Percentiles rank a stretch among this genome's conserved stretches.
Evolutionary conservation across 1,140 invertebrate genomes (phyloP).

Genomic region (Scaptomyza hsui): DNA sequence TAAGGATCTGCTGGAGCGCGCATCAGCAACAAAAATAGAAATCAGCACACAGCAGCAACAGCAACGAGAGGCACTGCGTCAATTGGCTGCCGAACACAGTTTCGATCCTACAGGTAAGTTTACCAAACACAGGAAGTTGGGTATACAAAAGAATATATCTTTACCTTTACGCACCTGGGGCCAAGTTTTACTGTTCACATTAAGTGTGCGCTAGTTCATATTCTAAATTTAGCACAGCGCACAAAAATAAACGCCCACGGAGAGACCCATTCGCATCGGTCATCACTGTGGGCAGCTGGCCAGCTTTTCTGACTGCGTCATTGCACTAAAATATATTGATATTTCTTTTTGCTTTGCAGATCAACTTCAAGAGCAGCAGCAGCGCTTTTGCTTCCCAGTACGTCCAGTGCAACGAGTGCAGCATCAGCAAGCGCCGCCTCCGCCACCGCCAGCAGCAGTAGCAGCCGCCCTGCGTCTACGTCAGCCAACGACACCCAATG

Average conservation of each 20-base stretch:
- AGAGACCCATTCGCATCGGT: conserved; percentile 25
- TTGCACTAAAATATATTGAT: conserved; percentile 8
- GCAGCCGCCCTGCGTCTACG: conserved; percentile 48
- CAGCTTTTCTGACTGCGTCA: conserved; percentile 38
- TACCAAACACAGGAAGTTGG: neutral
- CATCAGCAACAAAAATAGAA: conserved; percentile 35
- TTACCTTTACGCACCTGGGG: conserved; percentile 44
- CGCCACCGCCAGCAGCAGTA: conserved; percentile 30
- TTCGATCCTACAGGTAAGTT: conserved; percentile 64
- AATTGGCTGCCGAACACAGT: conserved; percentile 60
- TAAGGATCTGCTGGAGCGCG: conserved; percentile 65
- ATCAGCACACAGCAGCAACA: conserved; percentile 47
- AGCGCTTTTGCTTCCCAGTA: conserved; percentile 78
- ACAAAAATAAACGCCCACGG: conserved; percentile 74
- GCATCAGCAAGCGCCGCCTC: conserved; percentile 53
- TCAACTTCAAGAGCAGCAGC: conserved; percentile 74
- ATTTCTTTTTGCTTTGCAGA: conserved; percentile 52
- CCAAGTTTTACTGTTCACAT: conserved; percentile 29
- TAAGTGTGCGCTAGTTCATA: conserved; percentile 72
- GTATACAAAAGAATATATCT: conserved; percentile 24
- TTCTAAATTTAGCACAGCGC: conserved; percentile 60
- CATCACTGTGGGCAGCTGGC: conserved; percentile 39
- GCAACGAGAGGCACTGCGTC: conserved; percentile 57
- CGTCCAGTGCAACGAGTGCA: conserved; percentile 78
- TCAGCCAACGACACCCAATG: conserved; percentile 58